A percentile compares a stretch with the other conserved stretches of the same genome.
Evolutionary conservation across 2,113 vertebrate genomes (phyloP).

Genomic region (Chamaetylas fuelleborni): DNA sequence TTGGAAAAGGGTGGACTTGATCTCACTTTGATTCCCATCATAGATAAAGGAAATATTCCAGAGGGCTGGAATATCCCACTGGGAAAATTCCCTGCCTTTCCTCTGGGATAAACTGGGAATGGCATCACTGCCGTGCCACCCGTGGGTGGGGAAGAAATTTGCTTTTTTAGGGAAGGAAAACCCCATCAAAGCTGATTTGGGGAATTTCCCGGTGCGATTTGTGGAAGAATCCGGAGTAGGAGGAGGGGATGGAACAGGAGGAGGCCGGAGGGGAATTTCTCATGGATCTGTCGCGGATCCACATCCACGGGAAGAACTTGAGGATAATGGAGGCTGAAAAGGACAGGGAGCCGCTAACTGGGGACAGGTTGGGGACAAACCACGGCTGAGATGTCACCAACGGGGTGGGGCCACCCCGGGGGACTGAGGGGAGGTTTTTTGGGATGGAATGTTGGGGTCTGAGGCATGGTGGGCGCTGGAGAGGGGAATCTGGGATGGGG

Average conservation of each 20-base stretch:
- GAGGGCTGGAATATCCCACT: not conserved
- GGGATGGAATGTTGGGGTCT: not conserved
- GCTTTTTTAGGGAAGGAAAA: not conserved
- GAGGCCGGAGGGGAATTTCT: not conserved
- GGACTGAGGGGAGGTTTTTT: not conserved
- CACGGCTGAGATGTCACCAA: not conserved
- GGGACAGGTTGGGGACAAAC: not conserved
- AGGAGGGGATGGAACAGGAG: not conserved
- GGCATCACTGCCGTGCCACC: too few species aligned
- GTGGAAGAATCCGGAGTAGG: fast-evolving
- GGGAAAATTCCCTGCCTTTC: not conserved
- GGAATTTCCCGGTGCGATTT: not conserved
- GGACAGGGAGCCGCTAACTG: conserved; percentile 9
- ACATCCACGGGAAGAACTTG: not conserved
- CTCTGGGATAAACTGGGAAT: not conserved
- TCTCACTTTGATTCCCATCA: fast-evolving
- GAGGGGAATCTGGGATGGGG: not conserved
- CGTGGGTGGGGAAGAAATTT: not conserved
- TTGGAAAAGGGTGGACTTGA: not conserved
- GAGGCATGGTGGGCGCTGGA: not conserved
- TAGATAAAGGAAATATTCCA: not conserved
- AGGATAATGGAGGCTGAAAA: conserved; percentile 30
- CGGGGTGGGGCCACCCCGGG: fast-evolving
- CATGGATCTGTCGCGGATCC: not conserved
- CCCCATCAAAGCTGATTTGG: not conserved